A percentile compares a stretch with the other conserved stretches of the same genome.
Conservation (phyloP, 2,888 invertebrate species). For the Ormyrus thymus region DNA sequence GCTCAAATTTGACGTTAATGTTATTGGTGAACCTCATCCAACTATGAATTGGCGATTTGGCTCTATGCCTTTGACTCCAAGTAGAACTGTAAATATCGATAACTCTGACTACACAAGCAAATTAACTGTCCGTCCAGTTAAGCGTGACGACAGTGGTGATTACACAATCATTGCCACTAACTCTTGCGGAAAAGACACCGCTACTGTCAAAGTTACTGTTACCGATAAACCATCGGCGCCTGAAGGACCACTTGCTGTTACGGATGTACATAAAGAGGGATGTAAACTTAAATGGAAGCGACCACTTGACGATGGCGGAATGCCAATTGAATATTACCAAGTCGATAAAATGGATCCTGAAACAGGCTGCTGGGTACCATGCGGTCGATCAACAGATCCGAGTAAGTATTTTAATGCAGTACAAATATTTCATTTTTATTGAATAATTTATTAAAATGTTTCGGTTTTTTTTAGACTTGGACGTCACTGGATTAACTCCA, state of each 20-base stretch:
- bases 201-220: constrained; percentile 87
- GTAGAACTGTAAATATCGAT: constrained; percentile 87
- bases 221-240: constrained; percentile 92
- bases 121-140: constrained; percentile 87
- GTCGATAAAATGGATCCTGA: constrained; percentile 96
- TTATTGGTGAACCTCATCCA: constrained; percentile 97
- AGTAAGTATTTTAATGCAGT: constrained; percentile 75
- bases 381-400: constrained; percentile 88
- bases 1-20: constrained; percentile 93
- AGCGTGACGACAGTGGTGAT: constrained; percentile 89
- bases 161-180: constrained; percentile 91
- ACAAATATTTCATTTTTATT: too few species aligned
- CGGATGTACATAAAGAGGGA: constrained; percentile 94
- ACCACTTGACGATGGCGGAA: constrained; percentile 95
- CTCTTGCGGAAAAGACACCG: constrained; percentile 90
- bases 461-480: constrained; percentile 78
- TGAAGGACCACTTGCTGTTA: constrained; percentile 91
- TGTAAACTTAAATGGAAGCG: constrained; percentile 97
- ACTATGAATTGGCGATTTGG: constrained; percentile 94
- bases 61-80: constrained; percentile 83
- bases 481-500: constrained; percentile 89
- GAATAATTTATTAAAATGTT: background rate
- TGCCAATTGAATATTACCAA: constrained; percentile 96
- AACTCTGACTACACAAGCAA: constrained; percentile 92
- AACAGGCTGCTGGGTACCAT: constrained; percentile 92